phyloP scores from a whole-genome alignment of 2,888 invertebrate genomes.

The Octonoba sinensis region DNA sequence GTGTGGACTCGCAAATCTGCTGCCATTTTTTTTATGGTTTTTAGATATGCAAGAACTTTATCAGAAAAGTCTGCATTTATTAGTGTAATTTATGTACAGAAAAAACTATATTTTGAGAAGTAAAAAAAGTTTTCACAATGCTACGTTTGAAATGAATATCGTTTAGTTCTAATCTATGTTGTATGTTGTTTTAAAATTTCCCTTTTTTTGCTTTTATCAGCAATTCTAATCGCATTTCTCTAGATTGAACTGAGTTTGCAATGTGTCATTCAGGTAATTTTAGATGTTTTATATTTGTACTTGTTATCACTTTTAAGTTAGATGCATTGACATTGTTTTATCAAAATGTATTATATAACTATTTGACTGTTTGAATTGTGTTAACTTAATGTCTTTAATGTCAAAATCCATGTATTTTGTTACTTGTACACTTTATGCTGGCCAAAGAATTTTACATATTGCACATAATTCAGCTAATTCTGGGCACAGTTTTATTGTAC shows the following conservation, averaged over 20 bases:
- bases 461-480: conserved; percentile 32
- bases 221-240: conserved; percentile 16
- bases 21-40: conserved; percentile 17
- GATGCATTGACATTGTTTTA: conserved; percentile 4
- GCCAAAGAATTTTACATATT: conserved; percentile 29
- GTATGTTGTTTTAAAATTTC: conserved; percentile 11
- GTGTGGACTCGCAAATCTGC: conserved; percentile 8
- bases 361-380: conserved; percentile 10
- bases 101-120: background rate
- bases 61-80: background rate
- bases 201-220: conserved; percentile 7
- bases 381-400: conserved; percentile 4
- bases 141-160: background rate
- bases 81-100: background rate
- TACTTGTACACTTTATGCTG: conserved; percentile 26
- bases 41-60: conserved; percentile 4
- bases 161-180: too few relatives aligned
- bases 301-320: too few relatives aligned
- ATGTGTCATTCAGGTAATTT: conserved; percentile 1
- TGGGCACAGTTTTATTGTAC: conserved; percentile 28
- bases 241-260: background rate
- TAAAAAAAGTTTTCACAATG: background rate
- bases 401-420: conserved; percentile 15
- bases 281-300: conserved; percentile 6
- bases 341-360: conserved; percentile 13